Conservation (phyloP, 2,113 vertebrate species). For the Nesospiza acunhae region DNA sequence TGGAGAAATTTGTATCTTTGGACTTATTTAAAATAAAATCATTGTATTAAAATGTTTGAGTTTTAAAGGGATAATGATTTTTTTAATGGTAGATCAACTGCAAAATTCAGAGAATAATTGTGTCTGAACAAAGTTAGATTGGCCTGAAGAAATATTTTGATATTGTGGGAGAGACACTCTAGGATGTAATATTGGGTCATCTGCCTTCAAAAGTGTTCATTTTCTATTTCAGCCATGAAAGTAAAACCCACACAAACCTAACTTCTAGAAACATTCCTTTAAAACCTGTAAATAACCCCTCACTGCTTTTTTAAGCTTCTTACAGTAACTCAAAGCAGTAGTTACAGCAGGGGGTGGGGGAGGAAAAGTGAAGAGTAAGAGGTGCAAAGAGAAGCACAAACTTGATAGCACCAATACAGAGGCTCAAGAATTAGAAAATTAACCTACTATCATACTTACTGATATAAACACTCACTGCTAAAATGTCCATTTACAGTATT, state of each 20-base stretch:
- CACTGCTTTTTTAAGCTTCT: not conserved
- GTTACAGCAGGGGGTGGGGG: not conserved
- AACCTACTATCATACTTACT: not conserved
- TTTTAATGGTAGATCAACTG: not conserved
- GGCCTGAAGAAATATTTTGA: not conserved
- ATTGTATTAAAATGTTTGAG: not conserved
- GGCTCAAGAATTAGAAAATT: not conserved
- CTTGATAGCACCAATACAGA: not conserved
- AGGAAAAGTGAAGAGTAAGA: not conserved
- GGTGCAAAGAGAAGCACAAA: not conserved
- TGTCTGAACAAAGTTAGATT: not conserved
- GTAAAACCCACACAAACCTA: not conserved
- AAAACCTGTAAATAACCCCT: not conserved
- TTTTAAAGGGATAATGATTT: not conserved
- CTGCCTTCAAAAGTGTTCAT: not conserved
- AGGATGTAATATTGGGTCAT: not conserved
- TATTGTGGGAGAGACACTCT: not conserved
- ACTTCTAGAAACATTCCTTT: not conserved
- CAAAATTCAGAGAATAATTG: not conserved
- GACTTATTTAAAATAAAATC: not conserved
- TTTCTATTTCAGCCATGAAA: not conserved
- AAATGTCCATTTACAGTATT: not conserved
- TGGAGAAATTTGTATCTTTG: not conserved
- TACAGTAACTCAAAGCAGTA: not conserved
- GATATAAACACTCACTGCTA: not conserved